These are phyloP conservation scores for Eulemur rufifrons DNA, from an alignment of 2,113 vertebrate species.

Conservation along the genomic window DNA sequence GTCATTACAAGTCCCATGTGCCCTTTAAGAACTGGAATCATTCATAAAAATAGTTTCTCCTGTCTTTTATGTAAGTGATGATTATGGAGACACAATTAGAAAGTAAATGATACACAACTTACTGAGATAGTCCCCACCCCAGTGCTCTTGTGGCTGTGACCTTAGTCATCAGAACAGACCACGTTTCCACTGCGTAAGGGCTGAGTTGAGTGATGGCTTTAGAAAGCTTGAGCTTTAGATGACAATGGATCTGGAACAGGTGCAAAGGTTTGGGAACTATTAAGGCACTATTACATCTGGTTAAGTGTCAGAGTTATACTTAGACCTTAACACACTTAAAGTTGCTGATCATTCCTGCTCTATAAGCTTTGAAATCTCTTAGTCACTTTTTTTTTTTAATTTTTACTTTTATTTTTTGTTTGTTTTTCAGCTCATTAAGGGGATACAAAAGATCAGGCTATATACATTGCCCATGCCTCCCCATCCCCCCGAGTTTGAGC, in stretches of 20 bases:
- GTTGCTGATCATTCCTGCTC: not conserved
- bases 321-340: not conserved
- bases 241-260: not conserved
- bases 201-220: not conserved
- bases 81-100: not conserved
- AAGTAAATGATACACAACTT: not conserved
- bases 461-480: too few relatives aligned
- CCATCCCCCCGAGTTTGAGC: too few relatives aligned
- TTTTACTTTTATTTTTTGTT: too few relatives aligned
- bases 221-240: not conserved
- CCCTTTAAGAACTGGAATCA: not conserved
- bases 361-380: not conserved
- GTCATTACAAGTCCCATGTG: not conserved
- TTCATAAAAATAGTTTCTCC: not conserved
- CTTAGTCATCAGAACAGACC: not conserved
- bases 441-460: too few relatives aligned
- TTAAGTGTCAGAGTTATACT: not conserved
- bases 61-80: not conserved
- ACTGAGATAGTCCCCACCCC: not conserved
- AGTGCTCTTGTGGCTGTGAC: not conserved
- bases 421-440: too few relatives aligned
- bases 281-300: not conserved
- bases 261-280: not conserved
- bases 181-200: not conserved
- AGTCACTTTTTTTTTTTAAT: not conserved